These are phyloP conservation scores for Stramonita haemastoma DNA, from an alignment of 2,888 invertebrate genomes.

Conservation along the genomic window DNA sequence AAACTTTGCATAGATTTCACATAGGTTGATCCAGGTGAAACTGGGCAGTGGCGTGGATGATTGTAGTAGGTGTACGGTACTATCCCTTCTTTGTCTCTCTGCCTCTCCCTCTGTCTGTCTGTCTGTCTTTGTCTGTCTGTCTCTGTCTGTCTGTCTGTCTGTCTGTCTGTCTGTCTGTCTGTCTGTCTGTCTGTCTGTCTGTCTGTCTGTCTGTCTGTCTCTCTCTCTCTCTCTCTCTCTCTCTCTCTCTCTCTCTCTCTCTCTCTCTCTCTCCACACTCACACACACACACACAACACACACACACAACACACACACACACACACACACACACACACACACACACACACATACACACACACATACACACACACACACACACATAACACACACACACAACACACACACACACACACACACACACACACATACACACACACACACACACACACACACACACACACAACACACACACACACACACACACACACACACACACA, in stretches of 20 bases:
- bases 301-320: not conserved
- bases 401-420: not conserved
- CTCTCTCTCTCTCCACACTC: not conserved
- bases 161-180: not conserved
- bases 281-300: not conserved
- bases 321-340: not conserved
- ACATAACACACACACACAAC: not conserved
- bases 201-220: not conserved
- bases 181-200: not conserved
- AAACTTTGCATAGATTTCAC: no score
- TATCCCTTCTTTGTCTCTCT: not conserved
- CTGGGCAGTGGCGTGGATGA: no score
- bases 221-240: not conserved
- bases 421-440: not conserved
- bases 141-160: slow-evolving; percentile 13
- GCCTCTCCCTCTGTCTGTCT: not conserved
- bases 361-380: not conserved
- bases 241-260: not conserved
- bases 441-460: not conserved
- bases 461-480: not conserved
- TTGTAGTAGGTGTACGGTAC: no score
- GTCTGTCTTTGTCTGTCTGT: not conserved
- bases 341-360: not conserved
- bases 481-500: not conserved
- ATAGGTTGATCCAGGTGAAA: no score